A percentile compares a stretch with the other conserved stretches of the same genome.
phyloP scores from a whole-genome alignment of 2,797 vertebrate genomes.

The Delichon dasypus region DNA sequence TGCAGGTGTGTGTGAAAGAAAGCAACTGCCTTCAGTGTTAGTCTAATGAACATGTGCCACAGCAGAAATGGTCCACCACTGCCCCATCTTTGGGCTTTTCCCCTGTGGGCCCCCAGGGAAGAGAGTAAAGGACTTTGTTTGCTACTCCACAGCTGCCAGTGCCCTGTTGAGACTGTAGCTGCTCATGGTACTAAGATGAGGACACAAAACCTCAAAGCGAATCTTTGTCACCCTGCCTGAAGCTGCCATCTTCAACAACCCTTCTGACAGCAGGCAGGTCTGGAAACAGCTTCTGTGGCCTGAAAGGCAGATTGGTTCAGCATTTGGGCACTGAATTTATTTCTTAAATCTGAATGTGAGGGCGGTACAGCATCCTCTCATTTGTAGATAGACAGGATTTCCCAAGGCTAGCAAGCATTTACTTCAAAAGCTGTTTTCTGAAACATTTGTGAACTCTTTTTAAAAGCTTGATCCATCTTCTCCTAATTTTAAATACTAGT shows the following conservation, averaged over 20 bases:
- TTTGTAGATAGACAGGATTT: background rate
- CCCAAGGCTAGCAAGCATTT: background rate
- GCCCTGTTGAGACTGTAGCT: background rate
- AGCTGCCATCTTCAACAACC: background rate
- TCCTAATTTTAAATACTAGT: background rate
- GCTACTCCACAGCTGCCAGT: background rate
- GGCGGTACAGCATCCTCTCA: background rate
- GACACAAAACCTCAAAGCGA: background rate
- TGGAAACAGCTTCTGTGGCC: background rate
- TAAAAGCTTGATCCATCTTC: background rate
- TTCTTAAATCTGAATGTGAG: background rate
- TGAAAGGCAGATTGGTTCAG: background rate
- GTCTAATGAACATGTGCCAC: background rate
- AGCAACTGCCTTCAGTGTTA: background rate
- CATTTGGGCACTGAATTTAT: background rate
- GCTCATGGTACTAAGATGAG: too few relatives aligned
- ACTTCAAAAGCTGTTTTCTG: background rate
- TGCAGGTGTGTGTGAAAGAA: background rate
- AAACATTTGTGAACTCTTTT: background rate
- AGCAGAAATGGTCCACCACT: background rate
- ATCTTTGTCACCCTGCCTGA: background rate
- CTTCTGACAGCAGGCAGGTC: background rate
- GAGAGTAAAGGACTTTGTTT: background rate
- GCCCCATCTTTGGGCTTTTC: accelerated
- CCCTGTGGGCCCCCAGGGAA: background rate